Evolutionary conservation across 2,797 vertebrate genomes (phyloP).

Genomic region (Loriculus beryllinus): DNA sequence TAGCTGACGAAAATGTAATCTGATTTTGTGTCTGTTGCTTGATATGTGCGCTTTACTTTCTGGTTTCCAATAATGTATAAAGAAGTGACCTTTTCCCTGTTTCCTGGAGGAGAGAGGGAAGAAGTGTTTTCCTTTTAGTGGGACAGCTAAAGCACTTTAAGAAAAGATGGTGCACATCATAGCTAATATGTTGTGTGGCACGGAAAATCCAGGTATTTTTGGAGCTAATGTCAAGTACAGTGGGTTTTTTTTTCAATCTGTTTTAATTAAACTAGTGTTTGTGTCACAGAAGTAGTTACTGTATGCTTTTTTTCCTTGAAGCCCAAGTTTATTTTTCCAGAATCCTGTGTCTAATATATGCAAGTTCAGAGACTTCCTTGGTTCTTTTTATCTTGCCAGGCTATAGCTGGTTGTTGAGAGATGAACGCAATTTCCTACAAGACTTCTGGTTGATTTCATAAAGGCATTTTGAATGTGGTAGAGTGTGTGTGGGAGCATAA

Average conservation of each 20-base stretch:
- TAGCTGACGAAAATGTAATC: too few species aligned
- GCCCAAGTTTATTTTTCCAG: background rate
- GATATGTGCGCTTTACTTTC: fast-evolving
- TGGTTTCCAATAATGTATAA: fast-evolving
- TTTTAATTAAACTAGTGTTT: background rate
- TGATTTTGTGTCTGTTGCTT: background rate
- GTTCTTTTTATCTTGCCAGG: background rate
- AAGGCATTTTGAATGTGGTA: background rate
- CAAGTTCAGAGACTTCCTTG: background rate
- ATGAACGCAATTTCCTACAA: background rate
- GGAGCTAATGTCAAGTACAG: background rate
- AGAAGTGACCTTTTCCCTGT: background rate
- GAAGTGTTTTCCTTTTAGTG: background rate
- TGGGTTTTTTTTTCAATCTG: background rate
- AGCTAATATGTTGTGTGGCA: background rate
- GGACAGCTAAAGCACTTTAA: background rate
- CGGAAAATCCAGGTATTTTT: background rate
- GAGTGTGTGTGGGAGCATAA: background rate
- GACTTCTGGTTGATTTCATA: background rate
- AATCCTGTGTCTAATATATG: background rate
- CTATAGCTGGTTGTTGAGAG: background rate
- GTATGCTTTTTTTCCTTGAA: background rate
- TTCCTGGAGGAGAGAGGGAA: fast-evolving
- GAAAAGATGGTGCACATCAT: background rate
- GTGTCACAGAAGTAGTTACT: background rate